Evolutionary conservation across 2,888 invertebrate species (phyloP).

Genomic region (Brenthis ino): DNA sequence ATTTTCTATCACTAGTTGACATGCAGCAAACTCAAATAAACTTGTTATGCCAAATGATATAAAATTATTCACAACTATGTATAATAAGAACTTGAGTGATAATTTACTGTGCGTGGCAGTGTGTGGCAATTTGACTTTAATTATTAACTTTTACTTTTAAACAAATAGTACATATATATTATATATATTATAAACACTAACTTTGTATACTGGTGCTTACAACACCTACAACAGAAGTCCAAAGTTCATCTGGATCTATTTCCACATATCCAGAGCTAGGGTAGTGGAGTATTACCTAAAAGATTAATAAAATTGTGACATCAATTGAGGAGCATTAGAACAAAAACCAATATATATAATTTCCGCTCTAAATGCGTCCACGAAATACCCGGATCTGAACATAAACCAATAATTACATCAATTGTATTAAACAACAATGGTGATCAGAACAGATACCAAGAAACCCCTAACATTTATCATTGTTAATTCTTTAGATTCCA

Average conservation of each 20-base stretch:
- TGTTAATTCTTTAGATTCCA: too few species aligned
- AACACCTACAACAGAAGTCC: conserved; percentile 86
- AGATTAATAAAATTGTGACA: conserved; percentile 31
- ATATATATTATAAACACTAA: conserved; percentile 59
- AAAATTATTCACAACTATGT: not conserved
- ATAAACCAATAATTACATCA: too few species aligned
- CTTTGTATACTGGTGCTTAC: conserved; percentile 87
- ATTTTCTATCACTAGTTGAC: not conserved
- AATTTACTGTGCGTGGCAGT: too few species aligned
- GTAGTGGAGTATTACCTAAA: conserved; percentile 89
- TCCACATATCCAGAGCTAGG: conserved; percentile 92
- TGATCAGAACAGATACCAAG: too few species aligned
- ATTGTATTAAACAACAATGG: too few species aligned
- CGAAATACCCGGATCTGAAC: too few species aligned
- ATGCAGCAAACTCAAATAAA: not conserved
- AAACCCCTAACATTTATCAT: too few species aligned
- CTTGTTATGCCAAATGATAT: not conserved
- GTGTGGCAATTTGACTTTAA: not conserved
- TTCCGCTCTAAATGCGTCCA: too few species aligned
- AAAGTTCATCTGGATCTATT: conserved; percentile 92
- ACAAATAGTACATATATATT: not conserved
- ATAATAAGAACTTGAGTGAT: not conserved
- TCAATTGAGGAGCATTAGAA: too few species aligned
- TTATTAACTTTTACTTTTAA: not conserved
- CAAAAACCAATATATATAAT: too few species aligned